Conservation (phyloP, 2,113 vertebrate species). For the Amblyopsis rosae region DNA sequence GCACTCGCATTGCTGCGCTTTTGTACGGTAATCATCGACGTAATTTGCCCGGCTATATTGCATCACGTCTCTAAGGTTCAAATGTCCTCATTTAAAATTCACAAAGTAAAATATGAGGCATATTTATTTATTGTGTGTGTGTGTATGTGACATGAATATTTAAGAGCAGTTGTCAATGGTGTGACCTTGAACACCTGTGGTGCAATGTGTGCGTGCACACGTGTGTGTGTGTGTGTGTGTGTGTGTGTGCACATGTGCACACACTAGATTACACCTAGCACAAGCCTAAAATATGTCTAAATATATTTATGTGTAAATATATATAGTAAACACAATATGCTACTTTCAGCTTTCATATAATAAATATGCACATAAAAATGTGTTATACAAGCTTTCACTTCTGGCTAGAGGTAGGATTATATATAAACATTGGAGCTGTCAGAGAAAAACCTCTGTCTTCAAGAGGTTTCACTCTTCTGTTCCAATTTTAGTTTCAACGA, state of each 20-base stretch:
- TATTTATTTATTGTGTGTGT: slow-evolving; percentile 64
- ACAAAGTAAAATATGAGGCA: slow-evolving; percentile 55
- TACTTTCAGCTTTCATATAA: too few species aligned
- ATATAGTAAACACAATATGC: too few species aligned
- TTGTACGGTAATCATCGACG: slow-evolving; percentile 7
- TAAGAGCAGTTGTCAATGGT: slow-evolving; percentile 54
- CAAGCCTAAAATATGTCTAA: not conserved
- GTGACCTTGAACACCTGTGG: slow-evolving; percentile 55
- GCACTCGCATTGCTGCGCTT: slow-evolving; percentile 36
- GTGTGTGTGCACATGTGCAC: slow-evolving; percentile 2
- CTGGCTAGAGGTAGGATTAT: too few species aligned
- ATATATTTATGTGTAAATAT: too few species aligned
- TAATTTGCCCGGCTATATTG: slow-evolving; percentile 29
- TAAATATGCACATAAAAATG: too few species aligned
- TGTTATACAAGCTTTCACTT: too few species aligned
- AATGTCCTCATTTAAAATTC: slow-evolving; percentile 61
- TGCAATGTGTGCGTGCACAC: not conserved
- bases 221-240: not conserved
- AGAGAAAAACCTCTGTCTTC: too few species aligned
- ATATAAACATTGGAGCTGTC: too few species aligned
- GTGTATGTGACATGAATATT: slow-evolving; percentile 64
- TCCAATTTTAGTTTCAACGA: too few species aligned
- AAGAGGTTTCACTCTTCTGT: too few species aligned
- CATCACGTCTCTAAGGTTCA: slow-evolving; percentile 29
- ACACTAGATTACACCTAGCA: not conserved